These are phyloP conservation scores for Tympanoctomys barrerae DNA, from an alignment of 2,797 vertebrate genomes.

Conservation along the genomic window DNA sequence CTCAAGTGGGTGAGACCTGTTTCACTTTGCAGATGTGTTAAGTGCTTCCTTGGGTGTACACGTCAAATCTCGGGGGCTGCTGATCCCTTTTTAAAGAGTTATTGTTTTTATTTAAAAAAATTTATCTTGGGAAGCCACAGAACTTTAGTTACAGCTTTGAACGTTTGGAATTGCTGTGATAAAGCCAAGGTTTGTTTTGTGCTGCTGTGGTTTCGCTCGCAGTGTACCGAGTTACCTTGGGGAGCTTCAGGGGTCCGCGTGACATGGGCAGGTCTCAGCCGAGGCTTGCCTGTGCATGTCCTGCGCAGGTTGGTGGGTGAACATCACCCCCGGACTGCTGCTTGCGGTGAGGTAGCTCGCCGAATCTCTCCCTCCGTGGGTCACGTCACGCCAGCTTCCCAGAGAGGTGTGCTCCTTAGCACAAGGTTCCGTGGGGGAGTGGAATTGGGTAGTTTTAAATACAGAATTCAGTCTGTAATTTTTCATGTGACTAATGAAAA, in stretches of 20 bases:
- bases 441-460: slow-evolving; percentile 40
- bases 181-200: slow-evolving; percentile 38
- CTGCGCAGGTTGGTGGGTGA: slow-evolving; percentile 44
- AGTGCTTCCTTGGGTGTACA: background rate
- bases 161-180: slow-evolving; percentile 53
- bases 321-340: slow-evolving; percentile 40
- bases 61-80: background rate
- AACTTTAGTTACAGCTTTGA: slow-evolving; percentile 64
- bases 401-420: background rate
- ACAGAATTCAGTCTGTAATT: slow-evolving; percentile 38
- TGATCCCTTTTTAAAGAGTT: slow-evolving; percentile 1
- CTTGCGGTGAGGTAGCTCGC: slow-evolving; percentile 38
- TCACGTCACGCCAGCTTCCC: background rate
- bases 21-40: background rate
- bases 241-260: slow-evolving; percentile 26
- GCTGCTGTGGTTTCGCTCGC: slow-evolving; percentile 49
- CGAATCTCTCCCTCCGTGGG: background rate
- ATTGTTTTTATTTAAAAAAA: slow-evolving; percentile 27
- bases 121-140: slow-evolving; percentile 29
- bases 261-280: background rate
- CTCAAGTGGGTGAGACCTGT: background rate
- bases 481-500: slow-evolving; percentile 54
- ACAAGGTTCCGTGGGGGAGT: background rate
- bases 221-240: slow-evolving; percentile 46
- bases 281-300: slow-evolving; percentile 61